A percentile compares a stretch with the other conserved stretches of the same genome.
These are phyloP conservation scores for Ptilonorhynchus violaceus DNA, from an alignment of 2,113 vertebrate species.

Conservation along the genomic window DNA sequence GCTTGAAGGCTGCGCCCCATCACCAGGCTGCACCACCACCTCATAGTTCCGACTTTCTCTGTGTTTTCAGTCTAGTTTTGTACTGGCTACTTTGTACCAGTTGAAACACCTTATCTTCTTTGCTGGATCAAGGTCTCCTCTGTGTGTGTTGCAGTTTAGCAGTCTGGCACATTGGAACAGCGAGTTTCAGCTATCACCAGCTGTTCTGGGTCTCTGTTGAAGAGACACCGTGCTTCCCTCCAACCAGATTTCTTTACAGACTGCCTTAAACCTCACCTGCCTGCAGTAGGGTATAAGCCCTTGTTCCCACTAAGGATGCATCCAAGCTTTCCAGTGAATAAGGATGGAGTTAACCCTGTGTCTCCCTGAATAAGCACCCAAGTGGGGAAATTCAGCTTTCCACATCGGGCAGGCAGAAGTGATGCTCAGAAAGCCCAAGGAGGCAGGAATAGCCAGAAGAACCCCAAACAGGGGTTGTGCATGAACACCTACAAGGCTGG, in stretches of 20 bases:
- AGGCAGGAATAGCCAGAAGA: neutral
- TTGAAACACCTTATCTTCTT: neutral
- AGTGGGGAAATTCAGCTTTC: neutral
- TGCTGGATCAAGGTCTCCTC: neutral
- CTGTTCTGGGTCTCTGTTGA: neutral
- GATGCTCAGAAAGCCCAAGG: neutral
- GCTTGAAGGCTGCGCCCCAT: neutral
- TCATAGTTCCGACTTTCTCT: neutral
- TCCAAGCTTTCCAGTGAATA: neutral
- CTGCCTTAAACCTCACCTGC: neutral
- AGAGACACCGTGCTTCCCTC: fast-evolving
- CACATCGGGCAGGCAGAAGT: neutral
- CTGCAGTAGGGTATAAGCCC: neutral
- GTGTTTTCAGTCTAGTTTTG: neutral
- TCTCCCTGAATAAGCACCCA: neutral
- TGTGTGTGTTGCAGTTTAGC: neutral
- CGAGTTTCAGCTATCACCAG: neutral
- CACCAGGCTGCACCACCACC: fast-evolving
- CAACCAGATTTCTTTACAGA: neutral
- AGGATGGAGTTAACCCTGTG: neutral
- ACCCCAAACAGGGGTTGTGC: neutral
- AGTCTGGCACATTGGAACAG: neutral
- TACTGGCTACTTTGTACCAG: neutral
- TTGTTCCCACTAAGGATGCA: neutral
- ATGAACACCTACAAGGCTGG: neutral